Evolutionary conservation across 30 jellyfish, hydroid and myxozoan genomes (phyloP).

Genomic region (Haliclystus octoradiatus): DNA sequence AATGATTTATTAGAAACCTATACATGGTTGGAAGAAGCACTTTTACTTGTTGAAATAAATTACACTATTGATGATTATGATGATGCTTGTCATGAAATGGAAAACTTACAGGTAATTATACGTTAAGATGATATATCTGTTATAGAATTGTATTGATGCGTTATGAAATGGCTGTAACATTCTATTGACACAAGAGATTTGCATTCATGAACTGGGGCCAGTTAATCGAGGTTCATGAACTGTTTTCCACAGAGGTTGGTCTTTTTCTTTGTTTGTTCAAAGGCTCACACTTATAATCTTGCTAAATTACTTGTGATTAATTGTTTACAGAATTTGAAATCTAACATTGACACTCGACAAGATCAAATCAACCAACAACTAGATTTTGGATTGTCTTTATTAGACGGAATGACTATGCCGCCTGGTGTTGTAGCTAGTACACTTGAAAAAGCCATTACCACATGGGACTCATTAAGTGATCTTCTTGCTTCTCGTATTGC

Average conservation of each 20-base stretch:
- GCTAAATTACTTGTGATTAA: too few relatives aligned
- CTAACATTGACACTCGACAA: conserved; percentile 20
- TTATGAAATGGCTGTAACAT: too few relatives aligned
- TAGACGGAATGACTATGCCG: conserved; percentile 15
- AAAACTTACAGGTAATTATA: conserved; percentile 53
- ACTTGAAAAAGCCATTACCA: conserved; percentile 19
- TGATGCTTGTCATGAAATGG: conserved; percentile 30
- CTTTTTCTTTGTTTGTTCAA: background rate
- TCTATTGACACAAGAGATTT: too few relatives aligned
- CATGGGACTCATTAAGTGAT: conserved; percentile 26
- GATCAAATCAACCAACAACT: conserved; percentile 23
- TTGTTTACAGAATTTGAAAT: conserved; percentile 27
- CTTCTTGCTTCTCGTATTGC: background rate
- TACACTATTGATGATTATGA: conserved; percentile 28
- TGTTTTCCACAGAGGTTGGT: too few relatives aligned
- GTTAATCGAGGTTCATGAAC: too few relatives aligned
- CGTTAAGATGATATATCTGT: too few relatives aligned
- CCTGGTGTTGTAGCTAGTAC: conserved; percentile 42
- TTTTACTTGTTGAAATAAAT: conserved; percentile 32
- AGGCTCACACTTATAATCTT: background rate
- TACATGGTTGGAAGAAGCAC: conserved; percentile 70
- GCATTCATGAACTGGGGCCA: too few relatives aligned
- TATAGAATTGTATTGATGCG: too few relatives aligned
- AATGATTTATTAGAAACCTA: conserved; percentile 43
- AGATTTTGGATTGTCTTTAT: conserved; percentile 12